These are phyloP conservation scores for Drosophila borealis DNA, from an alignment of 2,888 invertebrate species.

Conservation along the genomic window DNA sequence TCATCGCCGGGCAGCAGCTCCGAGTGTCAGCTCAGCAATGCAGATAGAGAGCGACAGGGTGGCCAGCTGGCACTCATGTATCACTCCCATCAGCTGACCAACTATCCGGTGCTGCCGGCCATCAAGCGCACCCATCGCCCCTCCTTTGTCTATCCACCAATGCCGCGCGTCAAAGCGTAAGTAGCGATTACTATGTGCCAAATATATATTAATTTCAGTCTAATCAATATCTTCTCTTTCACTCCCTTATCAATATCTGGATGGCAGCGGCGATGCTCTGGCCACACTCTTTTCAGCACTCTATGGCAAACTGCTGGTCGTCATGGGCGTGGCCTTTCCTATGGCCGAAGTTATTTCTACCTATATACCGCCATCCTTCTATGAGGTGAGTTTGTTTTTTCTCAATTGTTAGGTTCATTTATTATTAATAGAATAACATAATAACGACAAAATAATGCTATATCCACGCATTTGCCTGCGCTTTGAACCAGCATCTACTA, in stretches of 20 bases:
- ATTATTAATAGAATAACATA: background rate
- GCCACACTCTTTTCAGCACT: constrained; percentile 96
- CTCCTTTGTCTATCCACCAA: constrained; percentile 83
- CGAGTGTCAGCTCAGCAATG: constrained; percentile 68
- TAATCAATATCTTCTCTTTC: background rate
- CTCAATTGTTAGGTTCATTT: background rate
- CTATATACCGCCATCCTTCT: constrained; percentile 96
- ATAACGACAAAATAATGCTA: too few relatives aligned
- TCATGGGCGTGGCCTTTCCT: constrained; percentile 97
- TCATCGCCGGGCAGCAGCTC: constrained; percentile 79
- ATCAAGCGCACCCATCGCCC: constrained; percentile 84
- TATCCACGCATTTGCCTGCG: too few relatives aligned
- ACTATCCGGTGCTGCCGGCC: constrained; percentile 84
- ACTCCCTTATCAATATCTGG: background rate
- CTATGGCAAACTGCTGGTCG: constrained; percentile 96
- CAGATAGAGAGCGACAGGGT: constrained; percentile 72
- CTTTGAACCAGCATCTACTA: too few relatives aligned
- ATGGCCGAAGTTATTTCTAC: constrained; percentile 98
- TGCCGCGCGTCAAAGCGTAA: constrained; percentile 85
- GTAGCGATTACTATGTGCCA: constrained; percentile 44
- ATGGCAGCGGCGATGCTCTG: constrained; percentile 91
- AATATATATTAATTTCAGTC: too few relatives aligned
- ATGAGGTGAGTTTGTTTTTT: constrained; percentile 88
- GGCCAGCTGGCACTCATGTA: constrained; percentile 84
- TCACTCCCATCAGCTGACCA: constrained; percentile 84